These are phyloP conservation scores for Seladonia tumulorum DNA, from an alignment of 2,888 invertebrate genomes.

Conservation along the genomic window DNA sequence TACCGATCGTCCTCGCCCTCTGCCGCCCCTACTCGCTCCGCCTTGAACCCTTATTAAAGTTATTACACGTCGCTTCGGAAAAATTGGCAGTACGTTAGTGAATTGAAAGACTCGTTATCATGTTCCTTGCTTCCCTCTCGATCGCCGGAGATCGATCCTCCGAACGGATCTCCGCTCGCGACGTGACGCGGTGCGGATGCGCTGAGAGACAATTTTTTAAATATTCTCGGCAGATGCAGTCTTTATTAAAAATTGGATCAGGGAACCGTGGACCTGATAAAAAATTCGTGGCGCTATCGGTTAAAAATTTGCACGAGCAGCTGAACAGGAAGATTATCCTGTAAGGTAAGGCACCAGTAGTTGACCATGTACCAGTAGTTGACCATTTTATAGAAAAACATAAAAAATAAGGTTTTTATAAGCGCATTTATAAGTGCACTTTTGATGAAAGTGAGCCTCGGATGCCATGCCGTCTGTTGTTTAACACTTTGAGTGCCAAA, in stretches of 20 bases:
- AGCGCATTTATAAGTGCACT: too few species aligned
- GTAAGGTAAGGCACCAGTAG: too few species aligned
- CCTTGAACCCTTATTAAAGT: constrained; percentile 60
- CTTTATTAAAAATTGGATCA: not conserved
- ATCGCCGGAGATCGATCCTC: constrained; percentile 7
- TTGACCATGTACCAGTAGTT: too few species aligned
- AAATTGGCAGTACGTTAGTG: constrained; percentile 81
- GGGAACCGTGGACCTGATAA: too few species aligned
- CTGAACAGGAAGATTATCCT: too few species aligned
- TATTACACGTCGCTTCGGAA: constrained; percentile 73
- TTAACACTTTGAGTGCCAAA: too few species aligned
- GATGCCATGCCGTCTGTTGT: too few species aligned
- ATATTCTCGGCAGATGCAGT: not conserved
- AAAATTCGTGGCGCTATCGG: too few species aligned
- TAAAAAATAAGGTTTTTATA: too few species aligned
- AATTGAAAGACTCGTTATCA: constrained; percentile 78
- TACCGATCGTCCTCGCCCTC: constrained; percentile 37
- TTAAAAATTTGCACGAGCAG: too few species aligned
- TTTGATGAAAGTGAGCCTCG: too few species aligned
- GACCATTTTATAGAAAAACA: too few species aligned
- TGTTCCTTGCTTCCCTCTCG: constrained; percentile 43
- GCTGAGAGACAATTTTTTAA: not conserved
- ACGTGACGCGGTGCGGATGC: not conserved
- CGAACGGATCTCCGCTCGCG: not conserved
- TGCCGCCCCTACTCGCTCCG: constrained; percentile 35